These are phyloP conservation scores for Echinometra lucunter DNA, from an alignment of 53 echinoderm and acorn worm species.

Conservation along the genomic window DNA sequence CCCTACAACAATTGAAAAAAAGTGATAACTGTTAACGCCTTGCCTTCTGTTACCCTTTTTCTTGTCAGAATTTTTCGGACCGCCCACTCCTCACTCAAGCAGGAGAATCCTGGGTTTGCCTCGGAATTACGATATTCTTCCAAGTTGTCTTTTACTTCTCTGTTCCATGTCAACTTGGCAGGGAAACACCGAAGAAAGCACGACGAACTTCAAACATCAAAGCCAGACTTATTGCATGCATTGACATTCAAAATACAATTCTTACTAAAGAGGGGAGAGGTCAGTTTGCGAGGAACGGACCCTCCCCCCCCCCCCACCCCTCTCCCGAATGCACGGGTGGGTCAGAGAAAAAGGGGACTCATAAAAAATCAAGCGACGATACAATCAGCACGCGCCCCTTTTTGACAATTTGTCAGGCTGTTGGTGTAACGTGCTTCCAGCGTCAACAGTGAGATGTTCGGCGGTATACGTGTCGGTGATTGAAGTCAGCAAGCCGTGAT, in stretches of 20 bases:
- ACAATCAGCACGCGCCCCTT: neutral
- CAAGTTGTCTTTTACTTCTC: neutral
- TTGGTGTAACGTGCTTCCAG: slow-evolving; percentile 30
- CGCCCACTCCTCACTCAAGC: too few species aligned
- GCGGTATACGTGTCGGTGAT: neutral
- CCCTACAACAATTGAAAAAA: too few species aligned
- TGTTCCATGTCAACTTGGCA: neutral
- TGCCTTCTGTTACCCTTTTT: too few species aligned
- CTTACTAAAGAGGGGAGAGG: too few species aligned
- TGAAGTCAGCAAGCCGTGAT: slow-evolving; percentile 36
- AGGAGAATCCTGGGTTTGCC: too few species aligned
- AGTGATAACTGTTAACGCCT: too few species aligned
- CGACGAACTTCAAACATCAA: too few species aligned
- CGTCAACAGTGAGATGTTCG: slow-evolving; percentile 27
- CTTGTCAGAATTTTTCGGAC: too few species aligned
- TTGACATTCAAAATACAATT: too few species aligned
- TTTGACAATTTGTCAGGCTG: slow-evolving; percentile 27
- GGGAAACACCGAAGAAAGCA: too few species aligned
- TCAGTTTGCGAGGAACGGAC: neutral
- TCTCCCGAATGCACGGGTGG: neutral
- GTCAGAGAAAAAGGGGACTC: neutral
- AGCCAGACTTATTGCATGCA: too few species aligned
- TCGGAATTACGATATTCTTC: neutral
- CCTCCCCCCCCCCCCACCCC: neutral
- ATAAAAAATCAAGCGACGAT: neutral